Evolutionary conservation across 2,113 vertebrate genomes (phyloP).

Genomic region (Ia io): DNA sequence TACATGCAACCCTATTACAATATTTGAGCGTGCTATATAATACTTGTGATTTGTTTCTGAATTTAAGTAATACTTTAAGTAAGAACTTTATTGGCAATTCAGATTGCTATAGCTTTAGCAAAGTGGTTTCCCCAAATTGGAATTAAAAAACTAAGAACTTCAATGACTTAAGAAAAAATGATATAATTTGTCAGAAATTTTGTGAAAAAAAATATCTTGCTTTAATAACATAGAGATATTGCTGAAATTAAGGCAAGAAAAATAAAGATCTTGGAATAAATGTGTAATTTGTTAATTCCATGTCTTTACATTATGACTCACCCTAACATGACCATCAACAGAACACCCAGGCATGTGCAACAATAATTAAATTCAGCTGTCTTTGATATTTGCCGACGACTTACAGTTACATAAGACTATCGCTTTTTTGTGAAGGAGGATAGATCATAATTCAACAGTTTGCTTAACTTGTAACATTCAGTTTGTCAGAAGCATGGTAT

Average conservation of each 20-base stretch:
- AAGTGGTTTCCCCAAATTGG: background rate
- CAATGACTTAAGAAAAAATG: background rate
- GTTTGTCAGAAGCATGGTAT: background rate
- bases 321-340: background rate
- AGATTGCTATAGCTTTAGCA: background rate
- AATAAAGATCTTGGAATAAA: background rate
- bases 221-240: background rate
- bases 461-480: background rate
- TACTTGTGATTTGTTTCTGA: background rate
- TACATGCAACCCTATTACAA: background rate
- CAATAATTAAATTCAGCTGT: background rate
- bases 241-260: background rate
- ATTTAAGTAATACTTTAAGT: slow-evolving; percentile 7
- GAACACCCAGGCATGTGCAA: background rate
- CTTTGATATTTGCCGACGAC: background rate
- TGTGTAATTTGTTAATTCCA: background rate
- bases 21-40: background rate
- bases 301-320: background rate
- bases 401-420: background rate
- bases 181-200: background rate
- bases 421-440: background rate
- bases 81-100: background rate
- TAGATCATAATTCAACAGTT: background rate
- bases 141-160: slow-evolving; percentile 34
- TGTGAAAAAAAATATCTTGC: background rate